Evolutionary conservation across 2,113 vertebrate species (phyloP), one percentile per base, ranked within the genome.

Genomic region (Hydrochoerus hydrochaeris): DNA sequence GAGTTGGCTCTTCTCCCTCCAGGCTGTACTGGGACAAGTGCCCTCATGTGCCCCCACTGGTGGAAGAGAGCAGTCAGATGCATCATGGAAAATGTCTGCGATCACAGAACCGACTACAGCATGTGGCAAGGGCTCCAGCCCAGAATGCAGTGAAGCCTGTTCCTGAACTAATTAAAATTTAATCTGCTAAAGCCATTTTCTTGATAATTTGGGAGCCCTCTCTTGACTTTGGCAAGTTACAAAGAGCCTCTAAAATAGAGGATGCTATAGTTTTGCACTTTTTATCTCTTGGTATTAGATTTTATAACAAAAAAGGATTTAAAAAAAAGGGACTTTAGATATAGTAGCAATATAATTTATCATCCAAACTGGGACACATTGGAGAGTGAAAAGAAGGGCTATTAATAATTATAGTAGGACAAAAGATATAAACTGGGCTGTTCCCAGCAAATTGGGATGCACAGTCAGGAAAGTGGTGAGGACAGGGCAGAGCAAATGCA

Each of bases 151-250:
- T 35, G 41, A 84, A 62, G 58, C 22, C 69, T 54, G 90, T 90
- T 94, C 83, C 85, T 30, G 41, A 93, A 54, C 90, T 94, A 65
- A 98, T 98, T 97, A 96, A 97, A 97, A 95, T 96, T 97, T 96
- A 96, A 98, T 97, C 83, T 84, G 90, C 90, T 63, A 93, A 88
- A 95, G 78, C 80, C 85, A 97, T 98, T 97, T 97, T 91, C 78
- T 73, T 89, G 85, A 97, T 97, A 93, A 96, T 97, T 93, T 96
- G 94, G 96, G 91, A 97, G 97, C 35, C 67, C 54, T 88, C 85
- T 91, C 80, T 97, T 94, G 92, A 92, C 92, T 95, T 96, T 44
- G 32, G 71, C 81, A 96, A 97, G 87, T 95, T 94, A 60, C 90
- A 95, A 96, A 96, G 95, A 96, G 60, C 26, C 78, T 97, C 62